Percentiles rank a stretch among this genome's conserved stretches.
Conservation (phyloP, 1,140 invertebrate genomes). For the Anastatus disparis region DNA sequence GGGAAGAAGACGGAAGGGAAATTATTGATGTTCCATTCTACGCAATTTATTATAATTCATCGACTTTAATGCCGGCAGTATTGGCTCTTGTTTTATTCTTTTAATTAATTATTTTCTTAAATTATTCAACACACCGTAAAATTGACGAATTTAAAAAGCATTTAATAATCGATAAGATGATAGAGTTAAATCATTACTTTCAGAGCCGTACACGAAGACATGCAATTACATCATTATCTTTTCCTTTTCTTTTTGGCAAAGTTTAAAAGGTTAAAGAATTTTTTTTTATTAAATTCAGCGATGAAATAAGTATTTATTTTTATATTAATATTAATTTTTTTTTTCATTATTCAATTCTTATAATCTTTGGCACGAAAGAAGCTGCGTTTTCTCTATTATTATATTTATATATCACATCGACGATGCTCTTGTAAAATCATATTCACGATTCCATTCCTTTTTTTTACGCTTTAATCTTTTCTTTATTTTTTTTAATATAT, state of each 20-base stretch:
- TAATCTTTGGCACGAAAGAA: constrained; percentile 39
- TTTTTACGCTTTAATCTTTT: constrained; percentile 11
- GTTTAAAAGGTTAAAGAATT: too few species aligned
- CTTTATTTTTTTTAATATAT: constrained; percentile 42
- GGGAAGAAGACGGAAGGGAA: constrained; percentile 12
- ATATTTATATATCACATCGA: constrained; percentile 43
- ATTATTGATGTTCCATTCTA: neutral
- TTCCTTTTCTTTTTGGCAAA: neutral
- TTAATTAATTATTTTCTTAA: neutral
- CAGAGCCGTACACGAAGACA: neutral
- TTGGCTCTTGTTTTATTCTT: constrained; percentile 5
- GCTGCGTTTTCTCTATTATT: constrained; percentile 32
- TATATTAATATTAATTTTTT: neutral
- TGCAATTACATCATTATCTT: neutral
- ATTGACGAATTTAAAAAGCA: constrained; percentile 13
- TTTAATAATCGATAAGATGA: neutral
- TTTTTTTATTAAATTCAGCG: too few species aligned
- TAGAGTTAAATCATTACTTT: neutral
- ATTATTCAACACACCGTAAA: neutral
- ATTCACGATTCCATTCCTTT: constrained; percentile 10
- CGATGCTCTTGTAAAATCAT: constrained; percentile 37
- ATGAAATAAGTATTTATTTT: constrained; percentile 1
- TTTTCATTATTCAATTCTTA: constrained; percentile 11
- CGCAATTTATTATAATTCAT: constrained; percentile 9
- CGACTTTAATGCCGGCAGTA: too few species aligned